phyloP scores from a whole-genome alignment of 1,140 invertebrate genomes.

The Diachasma alloeum region DNA sequence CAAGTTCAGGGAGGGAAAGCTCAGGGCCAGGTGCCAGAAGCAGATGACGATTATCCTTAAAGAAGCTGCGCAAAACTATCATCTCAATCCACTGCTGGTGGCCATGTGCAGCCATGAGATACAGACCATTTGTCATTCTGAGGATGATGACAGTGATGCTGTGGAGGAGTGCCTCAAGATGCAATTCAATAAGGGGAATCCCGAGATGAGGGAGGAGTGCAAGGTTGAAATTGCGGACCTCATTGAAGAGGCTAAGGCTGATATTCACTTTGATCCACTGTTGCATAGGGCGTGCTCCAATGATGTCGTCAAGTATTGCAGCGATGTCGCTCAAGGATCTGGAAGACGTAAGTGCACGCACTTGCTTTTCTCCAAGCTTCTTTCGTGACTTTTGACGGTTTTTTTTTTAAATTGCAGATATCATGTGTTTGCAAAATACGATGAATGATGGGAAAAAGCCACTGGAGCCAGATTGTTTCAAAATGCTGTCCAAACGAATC shows the following conservation, averaged over 20 bases:
- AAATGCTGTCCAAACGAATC: slow-evolving; percentile 80
- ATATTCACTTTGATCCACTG: slow-evolving; percentile 85
- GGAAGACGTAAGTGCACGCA: slow-evolving; percentile 77
- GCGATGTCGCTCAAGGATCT: slow-evolving; percentile 82
- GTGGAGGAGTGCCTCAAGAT: slow-evolving; percentile 90
- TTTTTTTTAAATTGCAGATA: slow-evolving; percentile 69
- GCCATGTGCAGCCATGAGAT: slow-evolving; percentile 75
- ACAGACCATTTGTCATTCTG: slow-evolving; percentile 60
- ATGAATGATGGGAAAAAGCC: slow-evolving; percentile 73
- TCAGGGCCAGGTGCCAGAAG: slow-evolving; percentile 79
- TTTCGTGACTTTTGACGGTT: slow-evolving; percentile 19
- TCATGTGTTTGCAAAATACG: slow-evolving; percentile 81
- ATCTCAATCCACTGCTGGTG: slow-evolving; percentile 83
- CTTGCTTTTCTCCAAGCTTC: background rate
- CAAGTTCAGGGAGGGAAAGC: slow-evolving; percentile 77
- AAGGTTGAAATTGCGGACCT: slow-evolving; percentile 81
- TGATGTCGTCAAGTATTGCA: slow-evolving; percentile 86
- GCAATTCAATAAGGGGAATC: slow-evolving; percentile 74
- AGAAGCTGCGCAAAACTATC: slow-evolving; percentile 87
- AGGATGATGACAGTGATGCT: slow-evolving; percentile 61
- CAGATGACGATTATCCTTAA: slow-evolving; percentile 83
- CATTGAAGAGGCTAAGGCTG: slow-evolving; percentile 81
- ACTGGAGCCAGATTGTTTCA: slow-evolving; percentile 79
- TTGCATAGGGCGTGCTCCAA: slow-evolving; percentile 80
- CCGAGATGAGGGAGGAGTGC: slow-evolving; percentile 77